Evolutionary conservation across 2,113 vertebrate genomes (phyloP).

Genomic region (Kobus ellipsiprymnus): DNA sequence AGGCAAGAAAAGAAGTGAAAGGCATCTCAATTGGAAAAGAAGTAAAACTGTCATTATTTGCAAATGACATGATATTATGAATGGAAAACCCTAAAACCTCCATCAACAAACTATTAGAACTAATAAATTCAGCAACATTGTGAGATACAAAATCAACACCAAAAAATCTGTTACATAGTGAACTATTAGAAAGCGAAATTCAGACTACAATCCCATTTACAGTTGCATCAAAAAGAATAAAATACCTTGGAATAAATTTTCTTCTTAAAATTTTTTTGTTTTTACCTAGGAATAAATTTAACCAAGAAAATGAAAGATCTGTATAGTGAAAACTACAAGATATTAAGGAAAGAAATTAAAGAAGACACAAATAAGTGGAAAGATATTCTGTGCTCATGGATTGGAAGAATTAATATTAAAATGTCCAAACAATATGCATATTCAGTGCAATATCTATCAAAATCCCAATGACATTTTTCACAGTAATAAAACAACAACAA

Average conservation of each 20-base stretch:
- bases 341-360: not conserved
- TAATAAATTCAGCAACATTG: not conserved
- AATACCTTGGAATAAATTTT: not conserved
- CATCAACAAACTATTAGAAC: not conserved
- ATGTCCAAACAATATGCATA: not conserved
- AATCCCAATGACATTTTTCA: not conserved
- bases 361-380: not conserved
- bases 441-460: not conserved
- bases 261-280: not conserved
- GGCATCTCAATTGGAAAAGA: not conserved
- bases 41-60: not conserved
- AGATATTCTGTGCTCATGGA: not conserved
- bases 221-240: not conserved
- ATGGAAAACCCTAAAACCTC: not conserved
- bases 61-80: not conserved
- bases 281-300: not conserved
- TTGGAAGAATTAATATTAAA: not conserved
- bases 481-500: not conserved
- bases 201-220: not conserved
- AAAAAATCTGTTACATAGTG: not conserved
- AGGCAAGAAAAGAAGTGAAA: not conserved
- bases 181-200: not conserved
- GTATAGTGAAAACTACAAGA: not conserved
- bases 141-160: not conserved
- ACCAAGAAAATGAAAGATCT: not conserved